Conservation (phyloP, 1,140 invertebrate genomes). For the Drosophila punjabiensis region DNA sequence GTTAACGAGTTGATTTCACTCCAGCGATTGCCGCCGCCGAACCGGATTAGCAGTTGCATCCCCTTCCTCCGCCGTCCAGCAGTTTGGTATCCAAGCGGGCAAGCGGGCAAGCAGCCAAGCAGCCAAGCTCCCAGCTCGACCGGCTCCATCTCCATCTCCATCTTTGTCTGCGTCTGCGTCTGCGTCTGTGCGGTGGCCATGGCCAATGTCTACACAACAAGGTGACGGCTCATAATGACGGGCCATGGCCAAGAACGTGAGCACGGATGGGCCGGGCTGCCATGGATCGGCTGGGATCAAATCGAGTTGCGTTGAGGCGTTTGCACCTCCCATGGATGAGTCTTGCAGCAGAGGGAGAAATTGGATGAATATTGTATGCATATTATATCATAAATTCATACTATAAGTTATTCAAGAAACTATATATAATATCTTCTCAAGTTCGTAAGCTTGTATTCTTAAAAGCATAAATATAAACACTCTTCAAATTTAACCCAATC, state of each 20-base stretch:
- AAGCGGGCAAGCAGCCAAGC: background rate
- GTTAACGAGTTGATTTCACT: conserved; percentile 85
- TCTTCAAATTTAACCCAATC: background rate
- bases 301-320: conserved; percentile 57
- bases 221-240: conserved; percentile 83
- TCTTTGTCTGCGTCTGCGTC: conserved; percentile 40
- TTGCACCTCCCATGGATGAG: conserved; percentile 73
- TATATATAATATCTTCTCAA: too few relatives aligned
- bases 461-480: background rate
- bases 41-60: conserved; percentile 76
- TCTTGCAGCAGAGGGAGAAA: background rate
- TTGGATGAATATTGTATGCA: background rate
- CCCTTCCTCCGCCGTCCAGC: conserved; percentile 8
- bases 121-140: conserved; percentile 11
- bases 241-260: conserved; percentile 61
- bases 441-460: background rate
- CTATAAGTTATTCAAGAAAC: too few relatives aligned
- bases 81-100: background rate
- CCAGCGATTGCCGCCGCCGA: conserved; percentile 77
- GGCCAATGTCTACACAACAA: conserved; percentile 83
- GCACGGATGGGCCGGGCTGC: conserved; percentile 20
- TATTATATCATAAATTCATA: too few relatives aligned
- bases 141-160: conserved; percentile 27
- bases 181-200: conserved; percentile 73
- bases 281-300: conserved; percentile 40